Conservation (phyloP, 2,797 vertebrate genomes). For the Lithobates sylvaticus region DNA sequence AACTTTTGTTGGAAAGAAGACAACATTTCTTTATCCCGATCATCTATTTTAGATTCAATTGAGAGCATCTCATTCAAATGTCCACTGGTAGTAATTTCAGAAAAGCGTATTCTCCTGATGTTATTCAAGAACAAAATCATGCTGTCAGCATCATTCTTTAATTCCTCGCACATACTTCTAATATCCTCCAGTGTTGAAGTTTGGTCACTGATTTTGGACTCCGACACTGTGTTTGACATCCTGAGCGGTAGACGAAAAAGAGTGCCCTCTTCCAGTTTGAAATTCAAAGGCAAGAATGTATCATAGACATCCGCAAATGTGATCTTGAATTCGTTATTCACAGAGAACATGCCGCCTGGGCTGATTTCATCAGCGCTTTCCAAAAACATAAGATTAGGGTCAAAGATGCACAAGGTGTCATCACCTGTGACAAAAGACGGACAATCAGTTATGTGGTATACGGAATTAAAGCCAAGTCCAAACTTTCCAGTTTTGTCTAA, state of each 20-base stretch:
- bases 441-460: constrained; percentile 87
- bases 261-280: constrained; percentile 79
- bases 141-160: constrained; percentile 76
- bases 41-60: constrained; percentile 72
- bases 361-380: constrained; percentile 67
- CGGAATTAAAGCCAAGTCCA: constrained; percentile 84
- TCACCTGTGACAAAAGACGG: constrained; percentile 84
- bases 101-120: constrained; percentile 74
- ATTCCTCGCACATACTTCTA: constrained; percentile 64
- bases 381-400: constrained; percentile 79
- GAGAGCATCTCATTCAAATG: constrained; percentile 62
- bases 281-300: constrained; percentile 81
- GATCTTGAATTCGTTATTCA: constrained; percentile 75
- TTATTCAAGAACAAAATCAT: constrained; percentile 83
- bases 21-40: constrained; percentile 59
- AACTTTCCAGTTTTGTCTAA: constrained; percentile 83
- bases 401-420: constrained; percentile 80
- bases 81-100: constrained; percentile 48
- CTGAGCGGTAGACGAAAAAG: constrained; percentile 86
- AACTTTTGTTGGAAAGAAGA: constrained; percentile 69
- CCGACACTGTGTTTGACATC: constrained; percentile 67
- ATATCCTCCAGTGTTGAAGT: constrained; percentile 72
- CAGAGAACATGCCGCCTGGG: constrained; percentile 76
- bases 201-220: constrained; percentile 75
- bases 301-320: constrained; percentile 80